A percentile compares a stretch with the other conserved stretches of the same genome.
Evolutionary conservation across 2,888 invertebrate genomes (phyloP).

Genomic region (Ochropleura leucogaster): DNA sequence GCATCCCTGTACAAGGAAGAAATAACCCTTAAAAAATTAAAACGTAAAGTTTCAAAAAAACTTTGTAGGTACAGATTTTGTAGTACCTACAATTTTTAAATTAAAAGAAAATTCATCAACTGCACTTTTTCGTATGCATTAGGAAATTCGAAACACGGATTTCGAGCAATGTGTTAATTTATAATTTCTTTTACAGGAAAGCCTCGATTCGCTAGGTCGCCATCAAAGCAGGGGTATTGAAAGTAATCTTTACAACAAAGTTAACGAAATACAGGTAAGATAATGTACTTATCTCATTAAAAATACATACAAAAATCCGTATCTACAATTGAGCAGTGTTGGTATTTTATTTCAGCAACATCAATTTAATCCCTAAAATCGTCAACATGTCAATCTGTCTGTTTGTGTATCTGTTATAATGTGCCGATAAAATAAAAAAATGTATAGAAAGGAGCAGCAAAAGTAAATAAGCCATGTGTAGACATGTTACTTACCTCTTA

Average conservation of each 20-base stretch:
- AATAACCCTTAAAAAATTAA: too few relatives aligned
- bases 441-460: not conserved
- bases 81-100: not conserved
- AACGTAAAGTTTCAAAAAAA: too few relatives aligned
- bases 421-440: not conserved
- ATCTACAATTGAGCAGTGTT: not conserved
- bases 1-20: not conserved
- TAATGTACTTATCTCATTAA: not conserved
- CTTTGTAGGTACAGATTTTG: too few relatives aligned
- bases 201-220: conserved; percentile 95
- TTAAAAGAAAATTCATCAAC: not conserved
- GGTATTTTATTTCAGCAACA: not conserved
- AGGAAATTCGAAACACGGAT: not conserved
- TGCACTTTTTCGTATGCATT: not conserved
- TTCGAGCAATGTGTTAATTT: not conserved
- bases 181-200: conserved; percentile 91
- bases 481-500: not conserved
- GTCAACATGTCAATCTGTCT: too few relatives aligned
- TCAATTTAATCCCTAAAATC: not conserved
- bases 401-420: not conserved
- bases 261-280: conserved; percentile 94
- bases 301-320: not conserved
- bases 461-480: not conserved
- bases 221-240: conserved; percentile 95
- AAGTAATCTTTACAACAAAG: conserved; percentile 96